These are phyloP conservation scores for Anastrepha ludens DNA, from an alignment of 1,140 invertebrate genomes.

Conservation along the genomic window DNA sequence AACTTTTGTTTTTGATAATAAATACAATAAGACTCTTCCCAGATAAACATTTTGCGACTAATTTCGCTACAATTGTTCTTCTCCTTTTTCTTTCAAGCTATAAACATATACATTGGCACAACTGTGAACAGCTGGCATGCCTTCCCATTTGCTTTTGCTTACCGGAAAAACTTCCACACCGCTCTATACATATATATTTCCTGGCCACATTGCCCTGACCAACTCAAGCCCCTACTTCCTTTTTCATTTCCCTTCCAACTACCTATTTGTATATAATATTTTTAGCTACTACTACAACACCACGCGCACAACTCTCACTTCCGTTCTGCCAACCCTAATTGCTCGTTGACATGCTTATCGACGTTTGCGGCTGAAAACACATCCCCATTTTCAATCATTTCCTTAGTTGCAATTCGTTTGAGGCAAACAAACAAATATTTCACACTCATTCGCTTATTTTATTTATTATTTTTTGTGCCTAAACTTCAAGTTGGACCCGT, in stretches of 20 bases:
- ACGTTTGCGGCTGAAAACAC: not conserved
- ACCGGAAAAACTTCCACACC: no score
- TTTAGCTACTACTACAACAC: not conserved
- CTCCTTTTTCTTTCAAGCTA: no score
- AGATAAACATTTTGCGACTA: no score
- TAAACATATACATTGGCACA: no score
- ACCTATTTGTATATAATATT: not conserved
- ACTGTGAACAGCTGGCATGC: no score
- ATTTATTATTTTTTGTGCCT: no score
- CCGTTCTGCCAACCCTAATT: conserved; percentile 30
- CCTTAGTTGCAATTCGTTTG: conserved; percentile 8
- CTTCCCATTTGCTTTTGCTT: no score
- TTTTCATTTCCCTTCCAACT: conserved; percentile 13
- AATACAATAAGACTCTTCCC: no score
- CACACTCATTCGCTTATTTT: no score
- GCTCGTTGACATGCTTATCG: conserved; percentile 25
- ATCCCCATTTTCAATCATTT: not conserved
- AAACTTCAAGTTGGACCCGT: not conserved
- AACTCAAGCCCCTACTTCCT: not conserved
- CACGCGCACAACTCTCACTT: conserved; percentile 6
- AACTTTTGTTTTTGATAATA: no score
- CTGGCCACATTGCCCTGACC: not conserved
- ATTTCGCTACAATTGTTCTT: no score
- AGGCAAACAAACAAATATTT: conserved; percentile 14
- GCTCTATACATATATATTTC: no score